These are phyloP conservation scores for Tanypteryx hageni DNA, from an alignment of 2,888 invertebrate genomes.

Conservation along the genomic window DNA sequence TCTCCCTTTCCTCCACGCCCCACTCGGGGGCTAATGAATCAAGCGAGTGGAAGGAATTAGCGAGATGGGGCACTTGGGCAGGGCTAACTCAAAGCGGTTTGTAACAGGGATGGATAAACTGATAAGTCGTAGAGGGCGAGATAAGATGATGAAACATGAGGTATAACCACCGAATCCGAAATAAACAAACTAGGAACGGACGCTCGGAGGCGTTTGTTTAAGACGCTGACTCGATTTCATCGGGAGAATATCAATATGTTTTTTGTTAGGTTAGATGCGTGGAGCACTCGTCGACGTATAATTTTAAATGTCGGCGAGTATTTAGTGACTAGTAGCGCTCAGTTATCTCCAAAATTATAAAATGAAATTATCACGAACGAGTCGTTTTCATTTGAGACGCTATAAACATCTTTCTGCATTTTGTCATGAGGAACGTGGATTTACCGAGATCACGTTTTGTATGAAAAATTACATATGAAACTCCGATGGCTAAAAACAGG, in stretches of 20 bases:
- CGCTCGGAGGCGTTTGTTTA: no score
- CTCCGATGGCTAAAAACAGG: no score
- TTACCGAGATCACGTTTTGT: no score
- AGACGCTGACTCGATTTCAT: not conserved
- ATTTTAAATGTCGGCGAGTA: conserved; percentile 12
- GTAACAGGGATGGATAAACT: conserved; percentile 60
- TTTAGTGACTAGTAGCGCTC: not conserved
- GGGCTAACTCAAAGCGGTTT: conserved; percentile 45
- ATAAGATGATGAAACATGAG: conserved; percentile 61
- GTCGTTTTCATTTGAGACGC: not conserved
- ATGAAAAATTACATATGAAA: no score
- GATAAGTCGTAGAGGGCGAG: conserved; percentile 42
- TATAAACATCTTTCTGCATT: not conserved
- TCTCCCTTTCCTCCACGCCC: not conserved
- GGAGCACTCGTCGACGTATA: conserved; percentile 27
- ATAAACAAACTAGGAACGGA: not conserved
- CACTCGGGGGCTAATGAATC: conserved; percentile 45
- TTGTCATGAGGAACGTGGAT: no score
- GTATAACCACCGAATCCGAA: conserved; percentile 20
- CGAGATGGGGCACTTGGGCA: conserved; percentile 37
- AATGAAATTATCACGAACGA: conserved; percentile 29
- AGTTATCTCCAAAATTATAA: not conserved
- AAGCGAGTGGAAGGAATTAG: conserved; percentile 60
- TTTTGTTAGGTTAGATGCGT: not conserved
- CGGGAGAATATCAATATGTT: conserved; percentile 8